Percentiles rank a stretch among this genome's conserved stretches.
Evolutionary conservation across 2,797 vertebrate species (phyloP).

Genomic region (Rousettus madagascariensis): DNA sequence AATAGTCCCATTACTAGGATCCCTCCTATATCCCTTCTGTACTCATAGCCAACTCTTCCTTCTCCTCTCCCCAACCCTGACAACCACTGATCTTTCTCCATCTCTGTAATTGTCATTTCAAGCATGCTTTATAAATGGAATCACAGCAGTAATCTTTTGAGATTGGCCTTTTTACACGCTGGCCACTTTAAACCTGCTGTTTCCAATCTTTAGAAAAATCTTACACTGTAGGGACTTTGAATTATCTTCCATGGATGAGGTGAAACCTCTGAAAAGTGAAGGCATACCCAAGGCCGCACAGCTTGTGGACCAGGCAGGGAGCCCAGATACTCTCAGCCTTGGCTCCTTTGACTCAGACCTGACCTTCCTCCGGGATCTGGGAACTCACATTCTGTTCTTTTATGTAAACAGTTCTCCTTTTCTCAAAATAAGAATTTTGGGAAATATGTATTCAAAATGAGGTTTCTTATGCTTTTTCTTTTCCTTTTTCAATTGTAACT

Average conservation of each 20-base stretch:
- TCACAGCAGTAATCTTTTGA: not conserved
- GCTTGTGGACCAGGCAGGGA: too few relatives aligned
- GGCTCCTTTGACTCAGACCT: not conserved
- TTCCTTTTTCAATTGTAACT: not conserved
- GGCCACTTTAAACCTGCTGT: not conserved
- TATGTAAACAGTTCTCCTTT: not conserved
- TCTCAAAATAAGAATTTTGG: not conserved
- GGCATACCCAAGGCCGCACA: rapidly evolving
- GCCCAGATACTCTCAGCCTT: rapidly evolving
- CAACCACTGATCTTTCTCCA: not conserved
- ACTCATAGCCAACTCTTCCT: not conserved
- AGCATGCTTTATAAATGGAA: not conserved
- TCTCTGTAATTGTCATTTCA: not conserved
- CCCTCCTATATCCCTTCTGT: not conserved
- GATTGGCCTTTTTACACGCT: not conserved
- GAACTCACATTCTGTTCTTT: not conserved
- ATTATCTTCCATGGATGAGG: not conserved
- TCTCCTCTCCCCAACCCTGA: not conserved
- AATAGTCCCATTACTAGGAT: not conserved
- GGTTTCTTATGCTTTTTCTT: not conserved
- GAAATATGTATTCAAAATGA: not conserved
- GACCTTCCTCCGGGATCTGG: not conserved
- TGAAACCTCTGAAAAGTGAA: not conserved
- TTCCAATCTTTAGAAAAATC: not conserved
- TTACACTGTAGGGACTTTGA: too few relatives aligned